Percentiles rank a stretch among this genome's conserved stretches.
These are phyloP conservation scores for Coregonus suidteri DNA, from an alignment of 2,797 vertebrate genomes.

Conservation along the genomic window DNA sequence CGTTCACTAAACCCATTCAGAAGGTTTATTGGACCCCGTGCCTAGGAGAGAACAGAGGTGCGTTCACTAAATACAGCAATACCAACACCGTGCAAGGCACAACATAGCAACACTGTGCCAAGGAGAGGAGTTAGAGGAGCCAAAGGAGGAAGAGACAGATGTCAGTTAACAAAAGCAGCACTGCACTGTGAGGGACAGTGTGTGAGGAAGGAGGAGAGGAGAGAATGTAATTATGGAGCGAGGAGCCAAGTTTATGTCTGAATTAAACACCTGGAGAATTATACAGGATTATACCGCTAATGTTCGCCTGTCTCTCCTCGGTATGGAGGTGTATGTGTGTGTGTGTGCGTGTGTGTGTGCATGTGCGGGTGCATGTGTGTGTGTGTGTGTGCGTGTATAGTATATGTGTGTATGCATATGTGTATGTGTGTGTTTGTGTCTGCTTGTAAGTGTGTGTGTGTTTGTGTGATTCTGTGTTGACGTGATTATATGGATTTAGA, in stretches of 20 bases:
- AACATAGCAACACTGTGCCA: neutral
- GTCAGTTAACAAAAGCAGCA: neutral
- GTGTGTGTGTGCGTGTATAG: neutral
- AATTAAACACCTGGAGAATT: constrained; percentile 5
- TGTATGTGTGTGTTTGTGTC: neutral
- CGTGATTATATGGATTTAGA: neutral
- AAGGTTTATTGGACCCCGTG: no score
- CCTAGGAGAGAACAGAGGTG: no score
- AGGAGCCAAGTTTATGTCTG: neutral
- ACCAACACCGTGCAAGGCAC: neutral
- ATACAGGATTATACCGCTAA: neutral
- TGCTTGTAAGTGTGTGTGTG: neutral
- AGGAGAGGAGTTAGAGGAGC: no score
- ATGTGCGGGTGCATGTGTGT: neutral
- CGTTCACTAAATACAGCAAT: neutral
- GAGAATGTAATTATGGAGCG: neutral
- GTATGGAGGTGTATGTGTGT: neutral
- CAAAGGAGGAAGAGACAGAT: neutral
- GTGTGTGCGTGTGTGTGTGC: neutral
- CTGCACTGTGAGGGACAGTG: neutral
- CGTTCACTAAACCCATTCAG: no score
- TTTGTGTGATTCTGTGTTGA: neutral
- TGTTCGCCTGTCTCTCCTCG: neutral
- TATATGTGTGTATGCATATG: neutral
- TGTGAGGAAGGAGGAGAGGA: neutral